Base-by-base conservation (phyloP, 1,140 invertebrate species). In the Zaprionus davidi region DNA sequence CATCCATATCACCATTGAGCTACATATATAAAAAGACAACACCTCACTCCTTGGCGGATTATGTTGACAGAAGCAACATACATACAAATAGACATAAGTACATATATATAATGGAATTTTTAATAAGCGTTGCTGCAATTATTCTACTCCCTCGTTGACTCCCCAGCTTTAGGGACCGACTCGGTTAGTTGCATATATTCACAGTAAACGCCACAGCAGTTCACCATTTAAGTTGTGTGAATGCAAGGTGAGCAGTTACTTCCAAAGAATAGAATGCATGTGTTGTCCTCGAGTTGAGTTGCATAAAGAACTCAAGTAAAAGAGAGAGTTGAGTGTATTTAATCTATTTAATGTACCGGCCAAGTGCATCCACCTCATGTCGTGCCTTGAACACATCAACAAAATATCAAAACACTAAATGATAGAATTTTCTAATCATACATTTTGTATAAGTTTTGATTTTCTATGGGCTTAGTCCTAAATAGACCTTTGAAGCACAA, bases 71-170 rank as follows among this genome's bases (percentile, higher is more conserved):
- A 79, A 67, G 53, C 44, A 63, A 56, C n/a, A n/a, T n/a, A n/a
- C 81, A 78, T 55, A 76, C 58, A 57, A 56, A 76, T 75, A 49
- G 65, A 78, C 73, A 82, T 75, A 79, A 81, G 74, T 73, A 63
- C 66, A 67, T 81, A 81, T 70, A 65, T 81, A 85, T 90, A 90
- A 90, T 90, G 81, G 85, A 90, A 90, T 90, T 90, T 90, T 81
- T 90, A 90, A 90, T 90, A 90, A 85, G 70, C 46, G 46, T 65
- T 65, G 60, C 26, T 73, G 66, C 70, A 69, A 49, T 53, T 68
- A 57, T 58, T 76, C 26, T 66, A 13, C 49, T 63, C 13, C 66
- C 63, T 28, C 36, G 49, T 31, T 73, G 60, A 81, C 79, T 88
- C 85, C 78, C 78, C 81, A 87, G 67, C 74, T 70, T 88, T 81